These are phyloP conservation scores for Rhombomys opimus DNA, from an alignment of 2,113 vertebrate genomes.

Conservation along the genomic window DNA sequence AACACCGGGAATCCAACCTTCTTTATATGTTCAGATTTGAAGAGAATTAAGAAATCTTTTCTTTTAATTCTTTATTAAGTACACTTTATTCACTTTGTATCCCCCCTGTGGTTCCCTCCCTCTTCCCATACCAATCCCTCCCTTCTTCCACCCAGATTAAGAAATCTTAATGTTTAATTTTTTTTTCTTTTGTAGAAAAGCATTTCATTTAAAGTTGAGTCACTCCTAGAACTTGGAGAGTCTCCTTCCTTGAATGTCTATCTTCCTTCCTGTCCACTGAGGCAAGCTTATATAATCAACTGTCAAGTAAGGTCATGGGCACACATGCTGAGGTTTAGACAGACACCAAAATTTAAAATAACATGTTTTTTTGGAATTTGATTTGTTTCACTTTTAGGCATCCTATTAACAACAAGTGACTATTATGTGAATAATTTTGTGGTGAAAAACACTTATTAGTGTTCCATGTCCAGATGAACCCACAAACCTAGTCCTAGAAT, in stretches of 20 bases:
- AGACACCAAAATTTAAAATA: not conserved
- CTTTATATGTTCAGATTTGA: not conserved
- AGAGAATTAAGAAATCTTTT: not conserved
- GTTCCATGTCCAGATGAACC: not conserved
- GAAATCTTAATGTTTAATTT: not conserved
- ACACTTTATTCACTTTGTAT: too few relatives aligned
- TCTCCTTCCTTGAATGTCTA: not conserved
- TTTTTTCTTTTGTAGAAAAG: constrained; percentile 37
- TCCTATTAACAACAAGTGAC: not conserved
- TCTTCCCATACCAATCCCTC: too few relatives aligned
- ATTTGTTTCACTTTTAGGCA: not conserved
- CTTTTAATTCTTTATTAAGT: too few relatives aligned
- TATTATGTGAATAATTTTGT: not conserved
- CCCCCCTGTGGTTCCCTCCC: too few relatives aligned
- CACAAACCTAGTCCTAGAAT: not conserved
- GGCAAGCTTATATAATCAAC: not conserved
- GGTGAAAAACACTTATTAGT: not conserved
- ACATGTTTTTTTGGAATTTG: not conserved
- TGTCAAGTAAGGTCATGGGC: not conserved
- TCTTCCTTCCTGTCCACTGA: not conserved
- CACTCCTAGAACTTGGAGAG: not conserved
- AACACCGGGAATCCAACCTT: not conserved
- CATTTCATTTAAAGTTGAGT: constrained; percentile 15
- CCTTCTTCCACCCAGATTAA: not conserved
- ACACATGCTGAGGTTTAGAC: not conserved